These are phyloP conservation scores for Drosophila cardini DNA, from an alignment of 1,140 invertebrate genomes.

Conservation along the genomic window DNA sequence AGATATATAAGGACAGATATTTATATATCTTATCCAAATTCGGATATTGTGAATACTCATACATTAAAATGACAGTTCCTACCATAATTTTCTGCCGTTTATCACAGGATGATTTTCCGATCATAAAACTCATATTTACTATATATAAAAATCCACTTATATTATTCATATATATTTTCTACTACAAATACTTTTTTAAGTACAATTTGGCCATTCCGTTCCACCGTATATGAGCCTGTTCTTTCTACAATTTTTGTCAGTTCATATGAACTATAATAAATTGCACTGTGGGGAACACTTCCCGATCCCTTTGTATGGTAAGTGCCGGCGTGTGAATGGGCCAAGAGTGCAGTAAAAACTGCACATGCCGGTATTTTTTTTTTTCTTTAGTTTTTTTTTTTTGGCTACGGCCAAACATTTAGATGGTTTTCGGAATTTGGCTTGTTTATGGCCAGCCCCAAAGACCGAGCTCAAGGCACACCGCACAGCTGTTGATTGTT, in stretches of 20 bases:
- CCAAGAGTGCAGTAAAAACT: conserved; percentile 57
- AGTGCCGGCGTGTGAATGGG: conserved; percentile 76
- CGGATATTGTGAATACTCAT: too few species aligned
- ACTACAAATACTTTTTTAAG: background rate
- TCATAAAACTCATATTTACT: background rate
- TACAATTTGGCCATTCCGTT: background rate
- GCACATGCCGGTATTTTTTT: conserved; percentile 39
- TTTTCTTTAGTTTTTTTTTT: too few species aligned
- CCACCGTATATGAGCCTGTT: conserved; percentile 15
- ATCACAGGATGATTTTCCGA: too few species aligned
- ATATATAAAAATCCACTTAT: conserved; percentile 1
- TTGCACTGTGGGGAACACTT: conserved; percentile 66
- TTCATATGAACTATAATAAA: conserved; percentile 66
- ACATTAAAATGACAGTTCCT: too few species aligned
- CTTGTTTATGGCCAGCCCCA: conserved; percentile 35
- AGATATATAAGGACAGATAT: too few species aligned
- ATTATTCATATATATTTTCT: background rate
- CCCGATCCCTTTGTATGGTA: conserved; percentile 8
- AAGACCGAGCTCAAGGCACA: conserved; percentile 2
- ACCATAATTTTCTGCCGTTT: too few species aligned
- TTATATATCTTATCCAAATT: too few species aligned
- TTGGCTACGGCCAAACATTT: conserved; percentile 21
- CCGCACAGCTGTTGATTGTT: conserved; percentile 24
- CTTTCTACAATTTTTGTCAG: conserved; percentile 38
- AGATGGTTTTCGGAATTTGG: conserved; percentile 48